Percentiles rank a stretch among this genome's conserved stretches.
phyloP scores from a whole-genome alignment of 1,140 invertebrate species.

The Aphelinus certus region DNA sequence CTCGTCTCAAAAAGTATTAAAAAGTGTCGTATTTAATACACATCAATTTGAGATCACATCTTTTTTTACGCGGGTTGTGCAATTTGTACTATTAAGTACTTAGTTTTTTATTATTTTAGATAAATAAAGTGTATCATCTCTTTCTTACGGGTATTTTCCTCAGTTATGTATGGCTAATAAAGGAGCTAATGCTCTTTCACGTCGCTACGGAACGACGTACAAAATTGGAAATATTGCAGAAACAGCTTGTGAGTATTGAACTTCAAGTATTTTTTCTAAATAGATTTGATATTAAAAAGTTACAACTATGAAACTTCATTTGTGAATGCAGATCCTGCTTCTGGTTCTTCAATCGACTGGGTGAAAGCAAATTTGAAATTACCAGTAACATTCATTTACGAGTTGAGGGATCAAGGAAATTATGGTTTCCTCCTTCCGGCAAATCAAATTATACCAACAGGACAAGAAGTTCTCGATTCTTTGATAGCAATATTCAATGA shows the following conservation, averaged over 20 bases:
- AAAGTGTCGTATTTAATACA: too few species aligned
- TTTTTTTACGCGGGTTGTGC: too few species aligned
- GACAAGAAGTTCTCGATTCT: slow-evolving; percentile 11
- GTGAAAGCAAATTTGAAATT: not conserved
- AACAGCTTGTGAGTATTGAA: slow-evolving; percentile 23
- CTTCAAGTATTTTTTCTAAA: not conserved
- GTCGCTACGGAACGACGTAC: slow-evolving; percentile 72
- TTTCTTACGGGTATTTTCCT: not conserved
- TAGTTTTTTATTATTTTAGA: too few species aligned
- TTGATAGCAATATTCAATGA: slow-evolving; percentile 10
- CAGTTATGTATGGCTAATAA: slow-evolving; percentile 42
- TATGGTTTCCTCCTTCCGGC: slow-evolving; percentile 10
- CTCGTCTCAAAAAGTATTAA: too few species aligned
- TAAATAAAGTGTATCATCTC: not conserved
- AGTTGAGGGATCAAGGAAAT: slow-evolving; percentile 4
- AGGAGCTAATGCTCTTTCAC: slow-evolving; percentile 66
- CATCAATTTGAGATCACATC: too few species aligned
- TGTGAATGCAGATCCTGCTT: not conserved
- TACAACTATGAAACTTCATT: too few species aligned
- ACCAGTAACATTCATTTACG: not conserved
- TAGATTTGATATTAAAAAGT: too few species aligned
- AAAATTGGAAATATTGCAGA: slow-evolving; percentile 67
- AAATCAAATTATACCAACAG: slow-evolving; percentile 9
- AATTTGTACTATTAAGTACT: too few species aligned
- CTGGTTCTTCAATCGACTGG: slow-evolving; percentile 6